Percentiles rank a stretch among this genome's conserved stretches.
Conservation (phyloP, 2,113 vertebrate genomes). For the Tetraodon nigroviridis region DNA sequence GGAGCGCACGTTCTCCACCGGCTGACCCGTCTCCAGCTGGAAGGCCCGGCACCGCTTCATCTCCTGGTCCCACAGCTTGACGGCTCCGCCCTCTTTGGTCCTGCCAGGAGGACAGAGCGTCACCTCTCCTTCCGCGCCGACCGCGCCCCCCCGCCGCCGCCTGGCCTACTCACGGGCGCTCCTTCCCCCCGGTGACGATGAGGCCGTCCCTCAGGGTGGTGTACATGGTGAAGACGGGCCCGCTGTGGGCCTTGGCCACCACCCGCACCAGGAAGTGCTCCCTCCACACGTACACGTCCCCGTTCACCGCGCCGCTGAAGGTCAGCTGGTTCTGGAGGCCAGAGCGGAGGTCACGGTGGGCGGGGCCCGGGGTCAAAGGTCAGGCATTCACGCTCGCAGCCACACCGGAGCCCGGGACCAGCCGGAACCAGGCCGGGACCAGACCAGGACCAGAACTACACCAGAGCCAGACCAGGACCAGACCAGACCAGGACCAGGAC, state of each 20-base stretch:
- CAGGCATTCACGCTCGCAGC: too few species aligned
- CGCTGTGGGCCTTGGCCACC: slow-evolving; percentile 97
- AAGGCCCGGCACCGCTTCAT: slow-evolving; percentile 97
- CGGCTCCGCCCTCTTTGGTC: slow-evolving; percentile 94
- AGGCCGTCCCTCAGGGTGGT: slow-evolving; percentile 94
- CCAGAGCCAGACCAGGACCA: too few species aligned
- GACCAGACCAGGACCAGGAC: too few species aligned
- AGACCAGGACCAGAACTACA: too few species aligned
- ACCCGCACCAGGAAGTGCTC: slow-evolving; percentile 91
- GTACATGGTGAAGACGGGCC: slow-evolving; percentile 98
- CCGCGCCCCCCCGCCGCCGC: too few species aligned
- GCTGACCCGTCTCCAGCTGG: slow-evolving; percentile 91
- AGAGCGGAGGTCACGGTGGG: too few species aligned
- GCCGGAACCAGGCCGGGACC: too few species aligned
- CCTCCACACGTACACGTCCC: slow-evolving; percentile 99
- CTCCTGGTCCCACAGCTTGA: slow-evolving; percentile 98
- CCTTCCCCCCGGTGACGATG: slow-evolving; percentile 97
- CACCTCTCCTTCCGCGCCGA: too few species aligned
- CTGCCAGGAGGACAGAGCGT: neutral
- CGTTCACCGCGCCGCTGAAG: slow-evolving; percentile 99
- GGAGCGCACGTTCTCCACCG: slow-evolving; percentile 88
- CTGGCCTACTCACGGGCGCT: slow-evolving; percentile 84
- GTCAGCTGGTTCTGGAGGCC: slow-evolving; percentile 99
- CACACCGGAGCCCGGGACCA: too few species aligned
- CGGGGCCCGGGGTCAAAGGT: too few species aligned